phyloP scores from a whole-genome alignment of 2,888 invertebrate genomes.

The Diarsia rubi region DNA sequence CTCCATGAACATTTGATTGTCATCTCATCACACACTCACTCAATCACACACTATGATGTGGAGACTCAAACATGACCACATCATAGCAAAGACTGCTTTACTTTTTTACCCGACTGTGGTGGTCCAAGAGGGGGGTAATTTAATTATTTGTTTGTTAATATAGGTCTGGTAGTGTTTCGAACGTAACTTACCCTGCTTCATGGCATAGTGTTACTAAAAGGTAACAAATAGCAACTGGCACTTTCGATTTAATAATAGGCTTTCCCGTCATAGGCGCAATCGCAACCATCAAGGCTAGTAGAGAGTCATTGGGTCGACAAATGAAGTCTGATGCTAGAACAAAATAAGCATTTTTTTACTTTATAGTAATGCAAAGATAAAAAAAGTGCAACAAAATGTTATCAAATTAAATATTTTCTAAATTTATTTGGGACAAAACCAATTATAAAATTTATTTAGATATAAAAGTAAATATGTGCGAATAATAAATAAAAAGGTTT shows the following conservation, averaged over 20 bases:
- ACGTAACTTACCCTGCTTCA: conserved; percentile 60
- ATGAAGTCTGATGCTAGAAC: fast-evolving
- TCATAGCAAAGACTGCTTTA: too few relatives aligned
- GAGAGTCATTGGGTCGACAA: neutral
- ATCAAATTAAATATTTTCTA: neutral
- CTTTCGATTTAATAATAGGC: neutral
- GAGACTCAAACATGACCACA: too few relatives aligned
- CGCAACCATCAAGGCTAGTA: neutral
- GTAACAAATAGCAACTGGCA: conserved; percentile 51
- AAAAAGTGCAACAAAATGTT: neutral
- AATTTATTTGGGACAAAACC: too few relatives aligned
- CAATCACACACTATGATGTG: too few relatives aligned
- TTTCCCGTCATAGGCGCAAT: fast-evolving
- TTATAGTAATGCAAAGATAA: neutral
- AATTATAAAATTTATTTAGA: too few relatives aligned
- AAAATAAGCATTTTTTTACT: neutral
- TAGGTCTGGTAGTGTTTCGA: neutral
- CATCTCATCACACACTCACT: too few relatives aligned
- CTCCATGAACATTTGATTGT: too few relatives aligned
- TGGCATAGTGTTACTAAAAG: conserved; percentile 62
- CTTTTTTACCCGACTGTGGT: too few relatives aligned
- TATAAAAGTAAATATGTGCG: too few relatives aligned
- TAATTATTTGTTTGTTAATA: too few relatives aligned
- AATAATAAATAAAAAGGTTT: too few relatives aligned
- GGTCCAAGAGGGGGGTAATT: too few relatives aligned